A percentile compares a stretch with the other conserved stretches of the same genome.
phyloP scores from a whole-genome alignment of 35 echinoderm and acorn worm genomes.

The Lytechinus variegatus region DNA sequence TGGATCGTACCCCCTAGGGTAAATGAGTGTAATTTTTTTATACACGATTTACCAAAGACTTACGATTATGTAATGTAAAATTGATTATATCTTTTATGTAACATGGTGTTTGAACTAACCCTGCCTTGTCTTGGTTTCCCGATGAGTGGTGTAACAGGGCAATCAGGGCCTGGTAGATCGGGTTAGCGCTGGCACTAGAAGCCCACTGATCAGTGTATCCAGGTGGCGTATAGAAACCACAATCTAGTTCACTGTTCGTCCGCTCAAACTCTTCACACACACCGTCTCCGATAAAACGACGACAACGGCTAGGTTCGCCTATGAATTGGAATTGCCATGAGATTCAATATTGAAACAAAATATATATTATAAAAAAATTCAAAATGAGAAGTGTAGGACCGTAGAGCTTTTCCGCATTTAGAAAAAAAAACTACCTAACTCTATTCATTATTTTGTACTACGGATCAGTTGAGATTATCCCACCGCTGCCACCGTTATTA shows the following conservation, averaged over 20 bases:
- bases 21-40: too few relatives aligned
- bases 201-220: constrained; percentile 91
- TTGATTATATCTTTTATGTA: too few relatives aligned
- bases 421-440: neutral
- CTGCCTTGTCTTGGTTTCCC: constrained; percentile 56
- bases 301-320: constrained; percentile 80
- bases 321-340: neutral
- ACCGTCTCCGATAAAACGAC: constrained; percentile 64
- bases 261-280: constrained; percentile 77
- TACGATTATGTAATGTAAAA: too few relatives aligned
- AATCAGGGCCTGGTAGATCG: constrained; percentile 58
- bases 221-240: constrained; percentile 78
- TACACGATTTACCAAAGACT: too few relatives aligned
- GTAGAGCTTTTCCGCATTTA: neutral
- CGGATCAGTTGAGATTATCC: neutral
- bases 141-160: constrained; percentile 45
- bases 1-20: too few relatives aligned
- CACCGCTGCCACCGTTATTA: neutral
- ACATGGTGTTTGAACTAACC: neutral
- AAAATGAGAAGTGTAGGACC: neutral
- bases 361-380: too few relatives aligned
- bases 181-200: constrained; percentile 63
- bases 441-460: too few relatives aligned
- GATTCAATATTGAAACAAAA: too few relatives aligned
- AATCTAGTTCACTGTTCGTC: constrained; percentile 56